Conservation (phyloP, 2,888 invertebrate genomes). For the Elysia crispata region DNA sequence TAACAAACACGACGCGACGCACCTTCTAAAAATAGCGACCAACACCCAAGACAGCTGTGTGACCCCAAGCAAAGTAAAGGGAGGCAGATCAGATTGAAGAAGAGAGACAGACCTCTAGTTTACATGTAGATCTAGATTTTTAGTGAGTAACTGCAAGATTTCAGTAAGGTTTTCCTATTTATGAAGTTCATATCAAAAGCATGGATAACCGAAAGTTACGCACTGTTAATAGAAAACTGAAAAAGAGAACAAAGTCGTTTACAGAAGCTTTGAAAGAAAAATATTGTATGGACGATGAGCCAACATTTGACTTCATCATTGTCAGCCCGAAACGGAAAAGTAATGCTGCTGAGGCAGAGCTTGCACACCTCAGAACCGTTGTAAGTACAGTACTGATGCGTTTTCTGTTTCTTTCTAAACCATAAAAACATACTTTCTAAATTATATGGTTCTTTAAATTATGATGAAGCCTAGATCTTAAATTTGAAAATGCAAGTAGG, state of each 20-base stretch:
- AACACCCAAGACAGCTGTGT: constrained; percentile 4
- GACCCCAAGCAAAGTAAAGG: constrained; percentile 46
- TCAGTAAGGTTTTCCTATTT: too few species aligned
- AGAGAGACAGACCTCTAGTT: too few species aligned
- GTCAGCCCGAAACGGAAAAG: constrained; percentile 60
- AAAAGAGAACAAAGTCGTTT: constrained; percentile 57
- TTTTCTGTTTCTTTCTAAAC: neutral
- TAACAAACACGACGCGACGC: constrained; percentile 45
- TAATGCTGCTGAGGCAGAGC: constrained; percentile 58
- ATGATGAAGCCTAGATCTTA: too few species aligned
- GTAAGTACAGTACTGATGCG: constrained; percentile 54
- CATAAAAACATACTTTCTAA: neutral
- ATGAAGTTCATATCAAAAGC: too few species aligned
- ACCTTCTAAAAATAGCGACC: constrained; percentile 43
- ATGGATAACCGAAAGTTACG: too few species aligned
- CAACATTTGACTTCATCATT: constrained; percentile 57
- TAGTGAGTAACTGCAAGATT: too few species aligned
- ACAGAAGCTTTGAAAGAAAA: constrained; percentile 66
- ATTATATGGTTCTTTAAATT: neutral
- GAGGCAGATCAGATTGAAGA: constrained; percentile 36
- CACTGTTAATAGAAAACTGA: neutral
- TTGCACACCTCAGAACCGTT: constrained; percentile 68
- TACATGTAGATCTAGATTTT: too few species aligned
- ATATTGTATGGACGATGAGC: constrained; percentile 59
- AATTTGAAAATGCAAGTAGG: too few species aligned